Base-by-base conservation (phyloP, 2,113 vertebrate genomes). In the Nyctereutes procyonoides region DNA sequence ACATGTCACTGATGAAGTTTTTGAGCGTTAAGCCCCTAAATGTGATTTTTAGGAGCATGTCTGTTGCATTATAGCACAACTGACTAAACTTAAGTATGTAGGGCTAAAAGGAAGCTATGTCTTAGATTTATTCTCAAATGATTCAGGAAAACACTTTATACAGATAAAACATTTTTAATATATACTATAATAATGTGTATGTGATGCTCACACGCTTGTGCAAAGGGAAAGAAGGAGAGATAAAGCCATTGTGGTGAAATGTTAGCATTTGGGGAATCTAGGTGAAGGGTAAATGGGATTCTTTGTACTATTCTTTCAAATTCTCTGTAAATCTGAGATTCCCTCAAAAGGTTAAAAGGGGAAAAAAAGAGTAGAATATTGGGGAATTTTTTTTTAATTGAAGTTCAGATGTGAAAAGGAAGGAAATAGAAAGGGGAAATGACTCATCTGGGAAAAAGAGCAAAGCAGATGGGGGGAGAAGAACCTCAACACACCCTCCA, bases 381-480 rank as follows among this genome's bases (percentile, higher is more conserved):
- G 32, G 65, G 22, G 60, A 80, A 58, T 58, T 65, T 38, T 88
- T 67, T 88, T 96, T 67, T 22, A n/a, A 88, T 82, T 82, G 38
- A 90, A 81, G 30, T 80, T 93, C 62, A 96, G 32, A 63, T 93
- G 22, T 76, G 48, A 91, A 89, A 77, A 81, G 65, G 12, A 76
- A 97, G 63, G 48, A 53, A 85, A 14, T 16, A 65, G 51, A 51
- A 87, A 95, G 15, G 65, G 22, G 53, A 94, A 93, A 67, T 76
- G 51, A 82, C 60, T 93, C 65, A 91, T 30, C 76, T 95, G 90
- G 87, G 79, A 82, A 84, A 93, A 88, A 73, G 67, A 92, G 43
- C 80, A 81, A 87, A 88, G 14, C 56, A 43, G n/a, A 77, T 35
- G 1, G 43, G 30, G 43, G 60, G 32, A 92, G n/a, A 73, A n/a